phyloP scores from a whole-genome alignment of 2,113 vertebrate species.

The Monopterus albus region DNA sequence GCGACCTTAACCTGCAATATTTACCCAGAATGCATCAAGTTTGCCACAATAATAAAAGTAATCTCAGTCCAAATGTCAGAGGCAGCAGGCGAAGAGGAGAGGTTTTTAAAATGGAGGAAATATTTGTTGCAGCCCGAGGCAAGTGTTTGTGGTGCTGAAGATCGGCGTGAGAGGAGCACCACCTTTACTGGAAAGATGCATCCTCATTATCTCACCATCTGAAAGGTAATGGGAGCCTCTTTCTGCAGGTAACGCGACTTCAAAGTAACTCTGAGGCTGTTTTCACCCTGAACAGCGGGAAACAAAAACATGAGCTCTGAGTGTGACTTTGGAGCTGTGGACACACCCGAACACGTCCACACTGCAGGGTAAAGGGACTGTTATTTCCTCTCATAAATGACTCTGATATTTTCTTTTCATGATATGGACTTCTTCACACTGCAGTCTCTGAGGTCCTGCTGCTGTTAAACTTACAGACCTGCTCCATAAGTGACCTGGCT shows the following conservation, averaged over 20 bases:
- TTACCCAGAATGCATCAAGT: slow-evolving; percentile 67
- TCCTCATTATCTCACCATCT: slow-evolving; percentile 44
- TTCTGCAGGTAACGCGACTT: slow-evolving; percentile 22
- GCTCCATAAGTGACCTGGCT: neutral
- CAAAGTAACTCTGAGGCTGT: neutral
- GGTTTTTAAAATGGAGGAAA: slow-evolving; percentile 28
- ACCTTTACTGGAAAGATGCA: slow-evolving; percentile 53
- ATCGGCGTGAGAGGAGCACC: slow-evolving; percentile 14
- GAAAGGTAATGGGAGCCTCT: slow-evolving; percentile 20
- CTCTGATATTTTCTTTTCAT: too few species aligned
- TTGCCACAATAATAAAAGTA: slow-evolving; percentile 64
- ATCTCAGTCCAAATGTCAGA: slow-evolving; percentile 74
- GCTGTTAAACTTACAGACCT: too few species aligned
- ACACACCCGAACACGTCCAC: neutral
- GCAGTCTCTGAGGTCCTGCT: too few species aligned
- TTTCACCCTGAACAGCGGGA: neutral
- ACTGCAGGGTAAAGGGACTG: neutral
- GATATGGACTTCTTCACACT: too few species aligned
- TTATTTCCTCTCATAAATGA: too few species aligned
- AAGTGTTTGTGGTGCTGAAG: slow-evolving; percentile 22
- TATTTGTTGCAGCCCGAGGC: slow-evolving; percentile 34
- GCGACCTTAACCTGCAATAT: slow-evolving; percentile 54
- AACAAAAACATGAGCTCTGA: too few species aligned
- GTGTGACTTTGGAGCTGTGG: neutral
- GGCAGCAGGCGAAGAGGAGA: slow-evolving; percentile 14